Conservation (phyloP, 2,888 invertebrate genomes). For the Papilio gigon region DNA sequence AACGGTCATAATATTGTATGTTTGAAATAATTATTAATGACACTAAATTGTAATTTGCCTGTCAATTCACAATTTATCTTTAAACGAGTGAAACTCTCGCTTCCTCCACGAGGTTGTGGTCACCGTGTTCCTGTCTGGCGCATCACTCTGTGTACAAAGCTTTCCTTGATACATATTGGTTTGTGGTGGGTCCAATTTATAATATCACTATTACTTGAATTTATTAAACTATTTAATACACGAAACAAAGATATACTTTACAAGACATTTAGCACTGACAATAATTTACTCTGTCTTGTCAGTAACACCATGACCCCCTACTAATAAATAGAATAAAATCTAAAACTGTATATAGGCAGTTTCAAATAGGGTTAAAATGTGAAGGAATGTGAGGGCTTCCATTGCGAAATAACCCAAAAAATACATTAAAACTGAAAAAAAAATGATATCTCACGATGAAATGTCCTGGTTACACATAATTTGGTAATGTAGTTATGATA, state of each 20-base stretch:
- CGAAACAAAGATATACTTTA: not conserved
- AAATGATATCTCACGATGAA: too few relatives aligned
- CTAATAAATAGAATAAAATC: too few relatives aligned
- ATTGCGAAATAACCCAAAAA: too few relatives aligned
- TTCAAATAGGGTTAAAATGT: too few relatives aligned
- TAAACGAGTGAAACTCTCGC: not conserved
- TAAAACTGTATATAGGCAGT: not conserved
- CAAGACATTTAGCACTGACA: not conserved
- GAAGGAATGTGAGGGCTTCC: too few relatives aligned
- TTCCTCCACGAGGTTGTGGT: not conserved
- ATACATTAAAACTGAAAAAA: not conserved
- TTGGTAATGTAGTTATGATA: not conserved
- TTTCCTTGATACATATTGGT: not conserved
- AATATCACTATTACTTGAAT: not conserved
- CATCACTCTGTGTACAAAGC: conserved; percentile 2
- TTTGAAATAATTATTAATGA: too few relatives aligned
- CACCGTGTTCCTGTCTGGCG: not conserved
- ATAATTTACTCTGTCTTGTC: too few relatives aligned
- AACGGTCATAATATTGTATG: too few relatives aligned
- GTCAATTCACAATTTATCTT: not conserved
- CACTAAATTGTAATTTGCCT: not conserved
- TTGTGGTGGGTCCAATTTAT: not conserved
- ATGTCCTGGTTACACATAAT: not conserved
- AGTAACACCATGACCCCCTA: too few relatives aligned
- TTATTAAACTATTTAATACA: not conserved